A percentile compares a stretch with the other conserved stretches of the same genome.
These are phyloP conservation scores for Caenorhabditis briggsae DNA, from an alignment of 1,140 invertebrate species.

Conservation along the genomic window DNA sequence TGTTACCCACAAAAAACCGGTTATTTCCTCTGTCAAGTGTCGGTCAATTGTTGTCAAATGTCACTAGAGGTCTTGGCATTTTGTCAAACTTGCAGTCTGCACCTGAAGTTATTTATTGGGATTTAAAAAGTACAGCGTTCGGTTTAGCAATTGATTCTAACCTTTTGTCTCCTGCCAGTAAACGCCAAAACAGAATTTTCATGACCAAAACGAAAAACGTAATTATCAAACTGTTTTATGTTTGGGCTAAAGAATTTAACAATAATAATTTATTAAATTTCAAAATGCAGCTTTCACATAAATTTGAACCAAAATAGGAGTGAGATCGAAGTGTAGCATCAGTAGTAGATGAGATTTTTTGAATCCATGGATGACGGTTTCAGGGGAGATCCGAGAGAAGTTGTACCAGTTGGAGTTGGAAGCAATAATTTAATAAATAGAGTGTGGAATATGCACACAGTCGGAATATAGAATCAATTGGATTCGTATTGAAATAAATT, in stretches of 20 bases:
- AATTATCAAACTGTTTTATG: neutral
- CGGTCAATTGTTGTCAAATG: constrained; percentile 16
- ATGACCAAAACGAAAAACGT: no score
- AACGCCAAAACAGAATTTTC: neutral
- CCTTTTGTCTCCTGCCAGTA: neutral
- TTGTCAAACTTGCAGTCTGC: constrained; percentile 2
- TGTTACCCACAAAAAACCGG: neutral
- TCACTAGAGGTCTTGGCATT: neutral
- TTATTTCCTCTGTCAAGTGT: constrained; percentile 21
- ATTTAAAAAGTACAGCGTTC: neutral
- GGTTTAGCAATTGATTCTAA: neutral
- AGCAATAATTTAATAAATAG: constrained; percentile 4
- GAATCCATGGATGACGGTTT: neutral
- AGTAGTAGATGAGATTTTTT: neutral
- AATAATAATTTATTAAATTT: no score
- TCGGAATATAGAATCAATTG: neutral
- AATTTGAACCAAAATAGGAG: neutral
- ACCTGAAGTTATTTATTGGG: neutral
- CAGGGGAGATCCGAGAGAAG: neutral
- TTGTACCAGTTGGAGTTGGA: neutral
- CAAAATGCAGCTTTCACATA: neutral
- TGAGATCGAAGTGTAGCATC: neutral
- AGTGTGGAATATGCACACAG: neutral
- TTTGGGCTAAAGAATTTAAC: neutral
- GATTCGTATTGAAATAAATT: no score